Conservation (phyloP, 2,888 invertebrate species). For the Glaucopsyche alexis region DNA sequence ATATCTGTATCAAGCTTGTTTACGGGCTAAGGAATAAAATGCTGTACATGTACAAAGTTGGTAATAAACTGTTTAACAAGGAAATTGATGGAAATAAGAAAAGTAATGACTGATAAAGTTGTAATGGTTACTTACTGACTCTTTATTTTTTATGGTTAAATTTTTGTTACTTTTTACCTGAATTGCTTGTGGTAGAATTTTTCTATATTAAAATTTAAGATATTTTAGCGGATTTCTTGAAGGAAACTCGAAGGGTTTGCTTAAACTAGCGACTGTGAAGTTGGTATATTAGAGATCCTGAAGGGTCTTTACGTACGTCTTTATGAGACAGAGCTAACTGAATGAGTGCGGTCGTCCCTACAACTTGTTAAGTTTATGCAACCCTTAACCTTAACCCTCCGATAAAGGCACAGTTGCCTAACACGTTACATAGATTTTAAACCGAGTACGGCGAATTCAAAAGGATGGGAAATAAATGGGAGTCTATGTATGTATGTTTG, state of each 20-base stretch:
- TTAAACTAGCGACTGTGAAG: constrained; percentile 9
- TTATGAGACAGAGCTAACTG: constrained; percentile 4
- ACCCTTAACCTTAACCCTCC: not conserved
- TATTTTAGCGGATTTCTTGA: not conserved
- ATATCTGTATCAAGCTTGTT: constrained; percentile 23
- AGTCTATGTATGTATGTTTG: too few relatives aligned
- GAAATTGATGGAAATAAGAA: constrained; percentile 6
- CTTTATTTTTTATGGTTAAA: too few relatives aligned
- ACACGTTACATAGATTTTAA: not conserved
- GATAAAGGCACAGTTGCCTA: not conserved
- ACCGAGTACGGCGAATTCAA: too few relatives aligned
- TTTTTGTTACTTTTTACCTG: too few relatives aligned
- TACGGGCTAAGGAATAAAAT: constrained; percentile 4
- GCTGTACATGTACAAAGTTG: not conserved
- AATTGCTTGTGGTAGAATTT: too few relatives aligned
- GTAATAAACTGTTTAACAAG: not conserved
- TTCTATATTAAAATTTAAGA: not conserved
- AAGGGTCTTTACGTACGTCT: not conserved
- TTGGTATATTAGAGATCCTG: not conserved
- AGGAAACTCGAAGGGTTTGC: not conserved
- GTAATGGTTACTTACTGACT: not conserved
- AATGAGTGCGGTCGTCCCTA: constrained; percentile 12
- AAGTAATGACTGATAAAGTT: not conserved
- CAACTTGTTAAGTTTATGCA: constrained; percentile 19
- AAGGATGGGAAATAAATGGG: too few relatives aligned